Evolutionary conservation across 2,888 invertebrate species (phyloP).

Genomic region (Drosophila borealis): DNA sequence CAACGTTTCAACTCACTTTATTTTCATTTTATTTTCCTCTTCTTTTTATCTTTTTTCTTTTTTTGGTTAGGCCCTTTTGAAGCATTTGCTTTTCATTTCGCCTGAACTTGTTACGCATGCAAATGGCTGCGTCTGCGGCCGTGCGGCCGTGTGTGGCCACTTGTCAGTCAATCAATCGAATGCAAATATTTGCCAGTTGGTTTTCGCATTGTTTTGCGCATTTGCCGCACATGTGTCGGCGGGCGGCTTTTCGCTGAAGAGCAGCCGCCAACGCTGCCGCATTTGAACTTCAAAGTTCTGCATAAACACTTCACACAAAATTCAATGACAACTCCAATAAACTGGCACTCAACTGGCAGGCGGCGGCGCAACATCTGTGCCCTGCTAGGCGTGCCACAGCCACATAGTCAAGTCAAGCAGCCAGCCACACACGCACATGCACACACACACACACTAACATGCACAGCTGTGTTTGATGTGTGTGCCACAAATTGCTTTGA

Average conservation of each 20-base stretch:
- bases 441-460: slow-evolving; percentile 7
- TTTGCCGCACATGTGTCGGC: slow-evolving; percentile 30
- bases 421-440: background rate
- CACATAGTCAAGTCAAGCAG: slow-evolving; percentile 6
- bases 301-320: slow-evolving; percentile 71
- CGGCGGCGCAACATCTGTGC: slow-evolving; percentile 54
- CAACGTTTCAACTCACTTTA: slow-evolving; percentile 27
- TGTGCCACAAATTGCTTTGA: slow-evolving; percentile 58
- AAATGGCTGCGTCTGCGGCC: slow-evolving; percentile 2
- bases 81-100: slow-evolving; percentile 26
- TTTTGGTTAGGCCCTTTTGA: slow-evolving; percentile 1
- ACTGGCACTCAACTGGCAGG: slow-evolving; percentile 42
- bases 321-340: slow-evolving; percentile 62
- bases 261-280: slow-evolving; percentile 11
- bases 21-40: slow-evolving; percentile 5
- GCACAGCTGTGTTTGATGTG: slow-evolving; percentile 57
- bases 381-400: slow-evolving; percentile 34
- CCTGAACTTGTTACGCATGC: slow-evolving; percentile 25
- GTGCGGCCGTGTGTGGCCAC: slow-evolving; percentile 34
- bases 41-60: background rate
- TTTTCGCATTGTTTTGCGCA: slow-evolving; percentile 55
- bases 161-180: slow-evolving; percentile 74
- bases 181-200: slow-evolving; percentile 68
- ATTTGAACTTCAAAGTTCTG: slow-evolving; percentile 66
- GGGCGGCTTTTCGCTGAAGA: slow-evolving; percentile 4